Evolutionary conservation across 2,113 vertebrate genomes (phyloP).

Genomic region (Entosphenus tridentatus): DNA sequence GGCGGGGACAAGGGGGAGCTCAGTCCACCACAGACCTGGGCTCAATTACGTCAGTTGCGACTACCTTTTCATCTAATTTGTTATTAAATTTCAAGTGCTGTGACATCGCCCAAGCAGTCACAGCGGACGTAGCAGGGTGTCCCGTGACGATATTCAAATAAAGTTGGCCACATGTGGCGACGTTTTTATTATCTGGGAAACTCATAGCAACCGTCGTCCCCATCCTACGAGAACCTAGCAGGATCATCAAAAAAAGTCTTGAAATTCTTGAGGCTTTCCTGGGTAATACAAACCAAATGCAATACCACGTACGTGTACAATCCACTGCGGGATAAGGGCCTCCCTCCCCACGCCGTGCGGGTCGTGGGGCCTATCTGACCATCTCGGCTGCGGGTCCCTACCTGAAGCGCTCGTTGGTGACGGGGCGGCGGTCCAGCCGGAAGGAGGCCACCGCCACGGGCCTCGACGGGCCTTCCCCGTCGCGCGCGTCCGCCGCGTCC

Average conservation of each 20-base stretch:
- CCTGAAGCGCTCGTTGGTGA: conserved; percentile 68
- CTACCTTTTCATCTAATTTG: not conserved
- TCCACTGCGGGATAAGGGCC: too few species aligned
- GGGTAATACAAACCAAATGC: not conserved
- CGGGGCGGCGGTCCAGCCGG: conserved; percentile 38
- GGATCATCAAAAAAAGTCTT: not conserved
- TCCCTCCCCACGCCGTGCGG: too few species aligned
- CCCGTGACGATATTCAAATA: too few species aligned
- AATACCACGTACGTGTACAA: not conserved
- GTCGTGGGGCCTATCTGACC: too few species aligned
- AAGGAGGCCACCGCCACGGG: conserved; percentile 34
- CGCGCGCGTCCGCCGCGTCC: conserved; percentile 23
- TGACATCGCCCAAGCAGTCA: not conserved
- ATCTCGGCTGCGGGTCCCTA: conserved; percentile 13
- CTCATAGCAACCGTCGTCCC: too few species aligned
- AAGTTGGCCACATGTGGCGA: too few species aligned
- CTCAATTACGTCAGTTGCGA: not conserved
- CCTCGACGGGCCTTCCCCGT: conserved; percentile 30
- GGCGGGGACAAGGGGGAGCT: not conserved
- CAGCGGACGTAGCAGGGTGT: too few species aligned
- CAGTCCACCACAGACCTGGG: not conserved
- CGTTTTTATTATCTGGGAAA: too few species aligned
- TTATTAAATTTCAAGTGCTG: not conserved
- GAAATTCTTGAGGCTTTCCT: not conserved
- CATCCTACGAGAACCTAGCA: too few species aligned